Base-by-base conservation (phyloP, 2,888 invertebrate genomes). In the Eucera pruinosa region DNA sequence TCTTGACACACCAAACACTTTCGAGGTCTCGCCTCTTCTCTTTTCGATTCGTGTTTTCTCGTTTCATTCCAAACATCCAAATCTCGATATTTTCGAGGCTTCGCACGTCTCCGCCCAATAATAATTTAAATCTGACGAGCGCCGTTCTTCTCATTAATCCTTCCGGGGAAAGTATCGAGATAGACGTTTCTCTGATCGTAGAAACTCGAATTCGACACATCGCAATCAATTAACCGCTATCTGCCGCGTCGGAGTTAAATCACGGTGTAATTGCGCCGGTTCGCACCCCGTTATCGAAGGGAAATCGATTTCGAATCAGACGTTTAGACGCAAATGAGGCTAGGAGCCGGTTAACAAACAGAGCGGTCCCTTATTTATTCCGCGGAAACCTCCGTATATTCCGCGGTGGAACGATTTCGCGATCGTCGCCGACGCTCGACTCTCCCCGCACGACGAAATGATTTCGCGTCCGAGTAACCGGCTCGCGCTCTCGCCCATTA, bases 401-500 rank as follows among this genome's bases (percentile, higher is more conserved):
- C 57, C 41, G n/a, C 9, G 13, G 36, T 23, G 23, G 66, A 67
- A 58, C 58, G 55, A 73, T 69, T 68, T 58, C 71, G 70, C 73
- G 67, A 64, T 74, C 78, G 68, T 55, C 72, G 72, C 0, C 75
- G 62, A 77, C 58, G 43, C 50, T 43, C 52, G 58, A 36, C 27
- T 48, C 58, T 36, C 25, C n/a, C 41, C 20, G 18, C 71, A 33
- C 69, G 57, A 62, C 72, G 61, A 72, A 82, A 82, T 83, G 81
- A 83, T 83, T 83, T 78, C 74, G 81, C 71, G 71, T 72, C 55
- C 68, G 66, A 57, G 55, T 65, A 79, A 72, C 74, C 55, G 50
- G 70, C 81, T 69, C 65, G 18, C 70, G 70, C 84, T 84, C 79
- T 84, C 82, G 68, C 77, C 82, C 82, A 86, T 86, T 86, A 86